Evolutionary conservation across 1,140 invertebrate species (phyloP), one percentile per base, ranked within the genome.

Genomic region (Cydia fagiglandana): DNA sequence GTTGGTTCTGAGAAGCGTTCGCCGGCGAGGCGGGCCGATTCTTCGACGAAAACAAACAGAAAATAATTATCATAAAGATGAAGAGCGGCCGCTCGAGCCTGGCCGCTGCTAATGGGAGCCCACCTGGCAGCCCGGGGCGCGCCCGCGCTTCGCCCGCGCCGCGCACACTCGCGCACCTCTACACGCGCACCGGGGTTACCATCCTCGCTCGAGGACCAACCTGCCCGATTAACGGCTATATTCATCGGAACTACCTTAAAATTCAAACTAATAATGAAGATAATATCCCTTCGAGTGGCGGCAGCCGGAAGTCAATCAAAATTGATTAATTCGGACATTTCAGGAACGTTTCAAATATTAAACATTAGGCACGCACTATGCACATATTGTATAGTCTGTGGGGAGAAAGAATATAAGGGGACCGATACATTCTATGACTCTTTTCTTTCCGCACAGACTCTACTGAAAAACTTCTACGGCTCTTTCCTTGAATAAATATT

Each of bases 21-120:
- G 86, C 76, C 86, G 85, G 87, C 88, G 87, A 89, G 89, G 88
- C 87, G 88, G 88, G 88, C 86, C 88, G 91, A 92, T 92, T 90
- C 89, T 90, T 89, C 88, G 88, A 88, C 91, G 91, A 92, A 92
- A 92, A 92, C 91, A 92, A 92, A 92, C 91, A 92, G 88, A 91
- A 92, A 91, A 92, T 92, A 92, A 92, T 92, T 92, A 92, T 91
- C 89, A 92, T 92, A 92, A 92, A 91, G 89, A 92, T 92, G 91
- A 92, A 92, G 89, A 91, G 91, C 87, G 89, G 85, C 91, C 91
- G 91, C 89, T 90, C 87, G 83, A 85, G 86, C 81, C 87, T 87
- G 83, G 86, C 82, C 84, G 86, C 87, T 89, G 89, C 87, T 91
- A 91, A 92, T 91, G 89, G 90, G 88, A 79, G 88, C 85, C 90